These are phyloP conservation scores for Ethmia dodecea DNA, from an alignment of 2,888 invertebrate species.

Conservation along the genomic window DNA sequence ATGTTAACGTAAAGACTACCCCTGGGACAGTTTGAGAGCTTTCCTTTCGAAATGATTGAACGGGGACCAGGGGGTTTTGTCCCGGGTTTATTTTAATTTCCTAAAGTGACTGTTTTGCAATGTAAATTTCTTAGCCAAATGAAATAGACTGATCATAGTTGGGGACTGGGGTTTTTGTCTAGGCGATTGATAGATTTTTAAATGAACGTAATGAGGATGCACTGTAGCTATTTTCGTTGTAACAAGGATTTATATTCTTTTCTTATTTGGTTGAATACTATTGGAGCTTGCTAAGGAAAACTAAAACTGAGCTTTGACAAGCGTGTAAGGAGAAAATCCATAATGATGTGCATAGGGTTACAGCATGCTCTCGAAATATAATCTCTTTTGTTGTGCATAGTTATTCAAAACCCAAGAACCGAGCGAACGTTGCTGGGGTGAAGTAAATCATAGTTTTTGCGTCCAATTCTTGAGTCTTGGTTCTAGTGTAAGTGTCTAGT, in stretches of 20 bases:
- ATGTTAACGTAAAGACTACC: slow-evolving; percentile 49
- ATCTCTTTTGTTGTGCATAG: slow-evolving; percentile 5
- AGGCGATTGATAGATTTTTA: slow-evolving; percentile 7
- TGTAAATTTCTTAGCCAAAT: slow-evolving; percentile 53
- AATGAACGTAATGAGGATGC: too few relatives aligned
- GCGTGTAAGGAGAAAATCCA: slow-evolving; percentile 4
- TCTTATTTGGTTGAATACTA: too few relatives aligned
- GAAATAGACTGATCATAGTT: slow-evolving; percentile 39
- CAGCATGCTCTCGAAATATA: slow-evolving; percentile 16
- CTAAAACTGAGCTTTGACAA: slow-evolving; percentile 5
- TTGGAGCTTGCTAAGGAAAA: background rate
- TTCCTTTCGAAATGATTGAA: slow-evolving; percentile 71
- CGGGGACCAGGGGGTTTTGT: slow-evolving; percentile 68
- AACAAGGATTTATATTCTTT: too few relatives aligned
- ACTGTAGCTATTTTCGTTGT: too few relatives aligned
- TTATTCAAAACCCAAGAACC: slow-evolving; percentile 34
- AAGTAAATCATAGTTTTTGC: slow-evolving; percentile 23
- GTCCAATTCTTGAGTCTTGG: slow-evolving; percentile 50
- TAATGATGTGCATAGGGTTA: slow-evolving; percentile 8
- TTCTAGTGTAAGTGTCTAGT: slow-evolving; percentile 58
- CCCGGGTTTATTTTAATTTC: slow-evolving; percentile 71
- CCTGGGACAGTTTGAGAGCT: slow-evolving; percentile 58
- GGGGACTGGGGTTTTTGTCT: slow-evolving; percentile 32
- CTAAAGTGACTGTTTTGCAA: slow-evolving; percentile 72
- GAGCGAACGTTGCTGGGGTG: slow-evolving; percentile 16